Evolutionary conservation across 2,113 vertebrate species (phyloP).

Genomic region (Lanius collurio): DNA sequence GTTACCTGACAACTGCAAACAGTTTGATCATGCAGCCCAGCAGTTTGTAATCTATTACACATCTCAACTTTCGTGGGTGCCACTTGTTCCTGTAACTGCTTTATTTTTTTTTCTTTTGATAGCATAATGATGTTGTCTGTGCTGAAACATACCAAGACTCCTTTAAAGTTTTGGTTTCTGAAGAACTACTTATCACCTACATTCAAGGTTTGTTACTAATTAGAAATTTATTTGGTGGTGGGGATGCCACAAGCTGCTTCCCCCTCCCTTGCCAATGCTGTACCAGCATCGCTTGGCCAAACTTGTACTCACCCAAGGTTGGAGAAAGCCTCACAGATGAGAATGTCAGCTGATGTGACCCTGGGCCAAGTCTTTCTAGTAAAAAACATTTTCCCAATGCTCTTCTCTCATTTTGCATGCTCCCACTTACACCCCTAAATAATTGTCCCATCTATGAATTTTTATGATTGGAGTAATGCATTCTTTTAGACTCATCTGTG

Average conservation of each 20-base stretch:
- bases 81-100: neutral
- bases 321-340: neutral
- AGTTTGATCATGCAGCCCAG: neutral
- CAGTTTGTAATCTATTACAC: neutral
- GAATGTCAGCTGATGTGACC: neutral
- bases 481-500: neutral
- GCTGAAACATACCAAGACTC: slow-evolving; percentile 94
- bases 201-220: slow-evolving; percentile 88
- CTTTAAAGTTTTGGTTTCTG: slow-evolving; percentile 99
- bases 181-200: slow-evolving; percentile 98
- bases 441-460: neutral
- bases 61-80: neutral
- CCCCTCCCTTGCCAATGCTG: neutral
- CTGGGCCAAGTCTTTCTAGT: neutral
- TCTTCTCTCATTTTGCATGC: neutral
- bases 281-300: neutral
- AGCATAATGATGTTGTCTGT: slow-evolving; percentile 99
- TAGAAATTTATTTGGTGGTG: neutral
- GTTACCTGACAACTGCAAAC: neutral
- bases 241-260: neutral
- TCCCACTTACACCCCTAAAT: neutral
- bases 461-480: neutral
- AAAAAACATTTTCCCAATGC: neutral
- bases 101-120: slow-evolving; percentile 18
- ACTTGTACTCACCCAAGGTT: neutral